These are phyloP conservation scores for Drosophila novamexicana DNA, from an alignment of 1,140 invertebrate genomes.

Conservation along the genomic window DNA sequence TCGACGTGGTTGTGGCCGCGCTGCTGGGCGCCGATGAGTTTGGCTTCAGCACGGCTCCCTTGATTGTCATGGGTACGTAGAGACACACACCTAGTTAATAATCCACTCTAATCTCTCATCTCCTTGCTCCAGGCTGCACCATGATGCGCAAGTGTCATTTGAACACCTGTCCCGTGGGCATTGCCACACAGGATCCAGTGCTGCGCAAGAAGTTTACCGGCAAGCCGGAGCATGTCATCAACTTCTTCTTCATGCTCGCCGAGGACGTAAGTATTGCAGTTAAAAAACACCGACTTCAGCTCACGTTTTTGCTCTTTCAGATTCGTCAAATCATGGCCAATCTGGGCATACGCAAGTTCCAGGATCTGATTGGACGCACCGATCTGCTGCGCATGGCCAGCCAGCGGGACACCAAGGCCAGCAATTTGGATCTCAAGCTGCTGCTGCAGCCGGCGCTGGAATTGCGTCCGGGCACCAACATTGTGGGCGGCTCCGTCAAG, in stretches of 20 bases:
- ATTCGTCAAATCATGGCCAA: slow-evolving; percentile 95
- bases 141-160: slow-evolving; percentile 99
- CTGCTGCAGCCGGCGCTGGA: slow-evolving; percentile 95
- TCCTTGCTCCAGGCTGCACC: slow-evolving; percentile 90
- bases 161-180: slow-evolving; percentile 99
- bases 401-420: slow-evolving; percentile 90
- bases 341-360: slow-evolving; percentile 94
- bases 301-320: slow-evolving; percentile 78
- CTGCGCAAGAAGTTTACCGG: slow-evolving; percentile 98
- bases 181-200: slow-evolving; percentile 98
- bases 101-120: not conserved
- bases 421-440: slow-evolving; percentile 92
- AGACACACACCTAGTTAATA: not conserved
- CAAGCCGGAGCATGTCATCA: slow-evolving; percentile 98
- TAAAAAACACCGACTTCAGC: no score
- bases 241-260: slow-evolving; percentile 98
- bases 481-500: slow-evolving; percentile 93
- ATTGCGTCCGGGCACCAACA: slow-evolving; percentile 95
- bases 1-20: slow-evolving; percentile 98
- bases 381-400: slow-evolving; percentile 92
- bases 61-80: slow-evolving; percentile 93
- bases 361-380: slow-evolving; percentile 97
- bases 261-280: slow-evolving; percentile 91
- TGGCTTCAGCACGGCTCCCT: slow-evolving; percentile 98
- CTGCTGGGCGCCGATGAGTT: slow-evolving; percentile 99